Evolutionary conservation across 2,113 vertebrate genomes (phyloP).

Genomic region (Silurus meridionalis): DNA sequence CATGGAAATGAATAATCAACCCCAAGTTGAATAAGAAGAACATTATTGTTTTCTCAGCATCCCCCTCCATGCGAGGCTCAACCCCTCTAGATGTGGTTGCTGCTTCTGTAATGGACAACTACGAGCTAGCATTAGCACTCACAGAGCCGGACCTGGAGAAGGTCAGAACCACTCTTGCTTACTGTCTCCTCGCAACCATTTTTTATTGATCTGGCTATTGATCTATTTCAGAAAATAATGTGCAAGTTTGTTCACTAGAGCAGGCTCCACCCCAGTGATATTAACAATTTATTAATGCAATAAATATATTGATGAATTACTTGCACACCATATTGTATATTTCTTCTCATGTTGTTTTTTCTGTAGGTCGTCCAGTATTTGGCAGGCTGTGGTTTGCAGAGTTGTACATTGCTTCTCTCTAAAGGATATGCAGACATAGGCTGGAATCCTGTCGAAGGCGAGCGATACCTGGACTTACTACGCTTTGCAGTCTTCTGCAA

Average conservation of each 20-base stretch:
- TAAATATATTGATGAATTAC: not conserved
- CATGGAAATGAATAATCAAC: not conserved
- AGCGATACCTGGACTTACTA: constrained; percentile 91
- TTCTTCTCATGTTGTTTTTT: constrained; percentile 3
- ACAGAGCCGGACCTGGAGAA: constrained; percentile 88
- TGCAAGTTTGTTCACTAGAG: not conserved
- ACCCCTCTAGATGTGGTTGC: constrained; percentile 94
- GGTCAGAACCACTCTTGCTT: constrained; percentile 63
- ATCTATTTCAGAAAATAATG: not conserved
- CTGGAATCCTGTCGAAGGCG: constrained; percentile 97
- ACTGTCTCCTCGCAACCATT: not conserved
- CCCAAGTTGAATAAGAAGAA: not conserved
- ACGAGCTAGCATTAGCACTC: constrained; percentile 88
- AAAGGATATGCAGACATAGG: constrained; percentile 92
- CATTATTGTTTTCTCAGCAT: constrained; percentile 71
- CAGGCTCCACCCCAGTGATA: not conserved
- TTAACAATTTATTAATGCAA: not conserved
- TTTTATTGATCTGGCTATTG: not conserved
- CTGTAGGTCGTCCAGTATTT: constrained; percentile 88
- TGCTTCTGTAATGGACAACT: constrained; percentile 97
- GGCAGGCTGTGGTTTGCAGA: constrained; percentile 87
- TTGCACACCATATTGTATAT: no score
- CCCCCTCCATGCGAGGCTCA: constrained; percentile 92
- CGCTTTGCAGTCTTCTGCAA: constrained; percentile 96
- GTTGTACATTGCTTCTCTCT: constrained; percentile 84